Evolutionary conservation across 2,888 invertebrate genomes (phyloP), one percentile per base, ranked within the genome.

Genomic region (Phytoseiulus persimilis): DNA sequence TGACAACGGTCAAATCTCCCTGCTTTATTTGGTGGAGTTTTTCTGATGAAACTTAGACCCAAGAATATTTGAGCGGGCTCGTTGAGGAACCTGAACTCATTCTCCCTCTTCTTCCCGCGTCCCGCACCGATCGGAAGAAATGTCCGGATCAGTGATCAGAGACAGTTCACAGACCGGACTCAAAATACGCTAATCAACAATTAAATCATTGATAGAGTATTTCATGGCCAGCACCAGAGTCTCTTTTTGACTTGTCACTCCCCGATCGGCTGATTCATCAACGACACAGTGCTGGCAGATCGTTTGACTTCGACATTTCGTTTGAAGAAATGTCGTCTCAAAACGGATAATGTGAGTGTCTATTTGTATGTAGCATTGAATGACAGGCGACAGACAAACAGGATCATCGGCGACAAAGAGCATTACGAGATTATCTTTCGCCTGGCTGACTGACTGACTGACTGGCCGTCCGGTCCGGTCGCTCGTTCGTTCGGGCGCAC

Each of bases 341-440:
- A 65, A 65, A 65, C 65, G 65, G 28, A 39, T 39, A 3, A 39
- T 39, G 39, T 39, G 65, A 65, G 28, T 14, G 65, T 65, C 65
- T 65, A 65, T 65, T 65, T 65, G 65, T 65, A 65, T 65, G 65
- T 65, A 65, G 65, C 65, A 65, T 65, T 65, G 65, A 65, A 65
- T 65, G 65, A 65, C 65, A 65, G 65, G 65, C 65, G 65, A 65
- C 65, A 65, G 65, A 65, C 65, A 65, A 65, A 65, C 65, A 65
- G 65, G 65, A 65, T 65, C 65, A 65, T 65, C 65, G 65, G 65
- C 65, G 65, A 65, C 65, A 65, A 65, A 65, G 65, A 65, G 65
- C 65, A 65, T 65, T 65, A 65, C 65, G 65, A 65, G 65, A 65
- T 65, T 65, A 65, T 65, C 65, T 65, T 65, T 28, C 65, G 65